A percentile compares a stretch with the other conserved stretches of the same genome.
Evolutionary conservation across 2,888 invertebrate genomes (phyloP).

Genomic region (Lamellibrachia columna): DNA sequence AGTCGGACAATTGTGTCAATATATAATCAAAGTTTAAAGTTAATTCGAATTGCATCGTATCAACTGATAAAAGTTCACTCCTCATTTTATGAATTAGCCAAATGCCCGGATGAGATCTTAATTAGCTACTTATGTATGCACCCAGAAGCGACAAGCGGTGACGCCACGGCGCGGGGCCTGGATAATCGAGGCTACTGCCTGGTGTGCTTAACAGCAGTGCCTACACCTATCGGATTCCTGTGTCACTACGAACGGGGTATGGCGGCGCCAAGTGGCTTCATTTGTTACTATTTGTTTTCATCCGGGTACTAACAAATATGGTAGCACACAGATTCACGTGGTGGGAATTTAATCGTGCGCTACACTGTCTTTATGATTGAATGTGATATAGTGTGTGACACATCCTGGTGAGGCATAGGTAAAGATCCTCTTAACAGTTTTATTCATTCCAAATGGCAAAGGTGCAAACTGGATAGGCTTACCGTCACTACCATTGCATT

Average conservation of each 20-base stretch:
- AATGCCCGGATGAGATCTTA: no score
- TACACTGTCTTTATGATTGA: neutral
- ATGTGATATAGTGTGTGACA: neutral
- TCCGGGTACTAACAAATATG: neutral
- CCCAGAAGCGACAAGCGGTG: no score
- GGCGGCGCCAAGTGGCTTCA: neutral
- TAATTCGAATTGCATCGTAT: no score
- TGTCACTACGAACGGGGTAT: neutral
- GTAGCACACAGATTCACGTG: conserved; percentile 11
- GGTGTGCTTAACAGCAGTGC: no score
- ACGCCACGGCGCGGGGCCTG: neutral
- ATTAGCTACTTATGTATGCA: no score
- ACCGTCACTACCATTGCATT: neutral
- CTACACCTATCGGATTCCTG: neutral
- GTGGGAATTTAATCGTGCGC: neutral
- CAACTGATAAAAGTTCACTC: no score
- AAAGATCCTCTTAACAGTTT: neutral
- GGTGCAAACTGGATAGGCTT: neutral
- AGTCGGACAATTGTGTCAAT: no score
- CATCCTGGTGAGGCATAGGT: neutral
- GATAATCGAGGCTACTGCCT: no score
- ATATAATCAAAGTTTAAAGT: no score
- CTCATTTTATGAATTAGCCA: no score
- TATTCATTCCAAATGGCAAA: neutral
- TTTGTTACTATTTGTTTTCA: neutral